phyloP scores from a whole-genome alignment of 2,888 invertebrate species.

The Gari tellinella region DNA sequence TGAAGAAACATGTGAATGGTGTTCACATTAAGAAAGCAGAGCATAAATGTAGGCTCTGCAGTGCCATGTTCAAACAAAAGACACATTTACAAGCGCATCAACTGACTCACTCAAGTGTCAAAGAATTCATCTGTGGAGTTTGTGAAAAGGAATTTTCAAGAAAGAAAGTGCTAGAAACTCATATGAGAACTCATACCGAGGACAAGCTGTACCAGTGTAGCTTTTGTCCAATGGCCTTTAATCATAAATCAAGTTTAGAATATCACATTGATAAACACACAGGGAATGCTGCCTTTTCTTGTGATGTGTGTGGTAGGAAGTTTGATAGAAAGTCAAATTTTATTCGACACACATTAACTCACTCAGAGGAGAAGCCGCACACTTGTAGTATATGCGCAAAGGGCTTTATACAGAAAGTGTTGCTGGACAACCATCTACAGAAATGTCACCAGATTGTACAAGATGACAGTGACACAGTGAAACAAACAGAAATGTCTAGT shows the following conservation, averaged over 20 bases:
- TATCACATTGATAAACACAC: conserved; percentile 1
- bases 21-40: neutral
- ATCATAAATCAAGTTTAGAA: conserved; percentile 2
- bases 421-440: neutral
- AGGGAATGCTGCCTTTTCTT: neutral
- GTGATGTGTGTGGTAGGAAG: neutral
- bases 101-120: neutral
- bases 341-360: neutral
- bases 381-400: neutral
- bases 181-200: conserved; percentile 4
- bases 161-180: conserved; percentile 2
- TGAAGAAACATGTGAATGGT: conserved; percentile 2
- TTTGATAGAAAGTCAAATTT: conserved; percentile 5
- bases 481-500: neutral
- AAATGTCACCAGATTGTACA: neutral
- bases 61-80: neutral
- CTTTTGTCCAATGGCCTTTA: conserved; percentile 1
- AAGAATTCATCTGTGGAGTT: conserved; percentile 3
- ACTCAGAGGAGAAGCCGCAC: neutral
- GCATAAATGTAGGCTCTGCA: neutral
- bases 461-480: neutral
- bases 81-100: conserved; percentile 6
- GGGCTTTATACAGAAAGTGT: conserved; percentile 3
- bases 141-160: conserved; percentile 7
- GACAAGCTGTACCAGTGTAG: neutral